phyloP scores from a whole-genome alignment of 2,113 vertebrate species.

The Rhinogobius similis region DNA sequence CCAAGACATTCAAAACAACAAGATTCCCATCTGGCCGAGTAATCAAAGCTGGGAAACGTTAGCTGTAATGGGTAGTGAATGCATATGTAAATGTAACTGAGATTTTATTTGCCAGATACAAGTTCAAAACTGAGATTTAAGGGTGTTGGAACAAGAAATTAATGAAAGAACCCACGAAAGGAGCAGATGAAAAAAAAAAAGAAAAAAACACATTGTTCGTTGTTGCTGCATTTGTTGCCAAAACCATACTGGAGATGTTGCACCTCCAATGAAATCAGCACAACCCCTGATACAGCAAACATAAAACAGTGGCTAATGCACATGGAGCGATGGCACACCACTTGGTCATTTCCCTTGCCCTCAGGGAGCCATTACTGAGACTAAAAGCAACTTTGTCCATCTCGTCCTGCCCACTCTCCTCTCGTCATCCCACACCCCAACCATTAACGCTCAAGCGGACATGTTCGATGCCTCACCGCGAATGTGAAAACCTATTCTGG shows the following conservation, averaged over 20 bases:
- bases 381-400: slow-evolving; percentile 54
- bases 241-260: not conserved
- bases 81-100: no score
- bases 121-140: not conserved
- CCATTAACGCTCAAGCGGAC: slow-evolving; percentile 48
- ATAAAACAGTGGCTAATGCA: slow-evolving; percentile 15
- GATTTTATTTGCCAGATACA: no score
- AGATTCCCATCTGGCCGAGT: not conserved
- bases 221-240: not conserved
- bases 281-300: slow-evolving; percentile 24
- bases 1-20: no score
- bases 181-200: no score
- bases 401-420: slow-evolving; percentile 42
- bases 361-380: slow-evolving; percentile 45
- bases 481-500: slow-evolving; percentile 57
- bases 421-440: slow-evolving; percentile 5
- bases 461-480: slow-evolving; percentile 43
- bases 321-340: slow-evolving; percentile 28
- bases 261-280: not conserved
- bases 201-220: not conserved
- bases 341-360: slow-evolving; percentile 41
- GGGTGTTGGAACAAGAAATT: not conserved
- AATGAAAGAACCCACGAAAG: slow-evolving; percentile 1
- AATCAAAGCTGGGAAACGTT: not conserved
- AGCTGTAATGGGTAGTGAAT: not conserved